phyloP scores from a whole-genome alignment of 2,113 vertebrate genomes.

The Dasyurus viverrinus region DNA sequence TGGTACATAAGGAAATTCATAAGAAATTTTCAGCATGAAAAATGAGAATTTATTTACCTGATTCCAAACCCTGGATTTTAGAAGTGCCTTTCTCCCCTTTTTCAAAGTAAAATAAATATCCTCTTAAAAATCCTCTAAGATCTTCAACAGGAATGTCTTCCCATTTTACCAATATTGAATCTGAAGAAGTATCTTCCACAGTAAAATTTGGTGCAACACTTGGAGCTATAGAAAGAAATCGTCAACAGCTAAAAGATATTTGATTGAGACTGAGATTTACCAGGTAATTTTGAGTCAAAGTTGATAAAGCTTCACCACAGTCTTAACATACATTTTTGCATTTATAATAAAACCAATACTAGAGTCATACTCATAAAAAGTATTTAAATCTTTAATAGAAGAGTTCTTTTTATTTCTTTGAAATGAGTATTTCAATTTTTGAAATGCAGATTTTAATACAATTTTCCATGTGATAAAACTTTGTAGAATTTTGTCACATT shows the following conservation, averaged over 20 bases:
- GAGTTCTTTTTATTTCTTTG: conserved; percentile 39
- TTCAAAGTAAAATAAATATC: conserved; percentile 85
- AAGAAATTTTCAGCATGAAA: not conserved
- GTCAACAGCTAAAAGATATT: not conserved
- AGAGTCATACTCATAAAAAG: not conserved
- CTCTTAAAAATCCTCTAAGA: conserved; percentile 85
- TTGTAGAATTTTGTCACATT: not conserved
- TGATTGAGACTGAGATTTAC: not conserved
- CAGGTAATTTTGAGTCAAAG: not conserved
- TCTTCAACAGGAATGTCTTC: conserved; percentile 85
- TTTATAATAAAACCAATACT: not conserved
- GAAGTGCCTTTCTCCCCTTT: conserved; percentile 85
- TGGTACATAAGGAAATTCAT: not conserved
- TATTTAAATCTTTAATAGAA: not conserved
- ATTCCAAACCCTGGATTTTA: conserved; percentile 74
- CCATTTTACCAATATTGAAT: conserved; percentile 87
- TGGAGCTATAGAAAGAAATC: conserved; percentile 78
- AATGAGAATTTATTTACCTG: conserved; percentile 76
- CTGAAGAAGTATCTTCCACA: conserved; percentile 85
- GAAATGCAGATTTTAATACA: conserved; percentile 2
- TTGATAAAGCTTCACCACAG: not conserved
- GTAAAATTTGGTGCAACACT: conserved; percentile 83
- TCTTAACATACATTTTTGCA: not conserved
- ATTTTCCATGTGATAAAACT: conserved; percentile 1
- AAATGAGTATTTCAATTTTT: conserved; percentile 27